These are phyloP conservation scores for Phaethornis superciliosus DNA, from an alignment of 2,113 vertebrate species.

Conservation along the genomic window DNA sequence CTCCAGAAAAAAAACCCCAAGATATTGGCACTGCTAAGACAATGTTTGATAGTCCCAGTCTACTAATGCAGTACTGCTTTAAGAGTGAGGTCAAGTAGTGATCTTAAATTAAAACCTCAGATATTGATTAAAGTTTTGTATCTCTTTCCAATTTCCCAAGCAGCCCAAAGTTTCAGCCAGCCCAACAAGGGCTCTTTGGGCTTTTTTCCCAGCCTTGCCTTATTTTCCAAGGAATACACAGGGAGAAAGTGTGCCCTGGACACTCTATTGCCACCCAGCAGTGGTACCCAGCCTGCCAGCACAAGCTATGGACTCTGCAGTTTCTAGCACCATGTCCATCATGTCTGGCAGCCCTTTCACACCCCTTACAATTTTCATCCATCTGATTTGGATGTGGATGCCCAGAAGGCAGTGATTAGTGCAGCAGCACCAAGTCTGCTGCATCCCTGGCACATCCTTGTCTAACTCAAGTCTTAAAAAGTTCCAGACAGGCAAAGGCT, in stretches of 20 bases:
- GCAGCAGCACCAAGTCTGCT: not conserved
- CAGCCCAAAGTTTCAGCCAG: not conserved
- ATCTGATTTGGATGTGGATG: rapidly evolving
- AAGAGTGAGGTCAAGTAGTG: not conserved
- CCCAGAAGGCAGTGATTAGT: not conserved
- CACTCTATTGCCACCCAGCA: not conserved
- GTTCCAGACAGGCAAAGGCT: not conserved
- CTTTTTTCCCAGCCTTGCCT: not conserved
- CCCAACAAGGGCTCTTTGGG: not conserved
- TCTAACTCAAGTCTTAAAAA: not conserved
- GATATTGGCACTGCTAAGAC: not conserved
- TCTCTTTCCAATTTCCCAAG: not conserved
- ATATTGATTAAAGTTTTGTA: not conserved
- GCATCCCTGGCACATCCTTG: not conserved
- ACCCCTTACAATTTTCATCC: not conserved
- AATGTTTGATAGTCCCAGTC: not conserved
- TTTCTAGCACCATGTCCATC: not conserved
- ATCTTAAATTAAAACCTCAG: not conserved
- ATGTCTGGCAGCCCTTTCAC: not conserved
- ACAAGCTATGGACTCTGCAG: not conserved
- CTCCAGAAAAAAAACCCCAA: not conserved
- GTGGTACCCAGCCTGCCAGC: not conserved
- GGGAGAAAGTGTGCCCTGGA: not conserved
- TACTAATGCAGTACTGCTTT: not conserved
- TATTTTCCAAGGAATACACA: not conserved